phyloP scores from a whole-genome alignment of 1,140 invertebrate species.

The Goniozus legneri region DNA sequence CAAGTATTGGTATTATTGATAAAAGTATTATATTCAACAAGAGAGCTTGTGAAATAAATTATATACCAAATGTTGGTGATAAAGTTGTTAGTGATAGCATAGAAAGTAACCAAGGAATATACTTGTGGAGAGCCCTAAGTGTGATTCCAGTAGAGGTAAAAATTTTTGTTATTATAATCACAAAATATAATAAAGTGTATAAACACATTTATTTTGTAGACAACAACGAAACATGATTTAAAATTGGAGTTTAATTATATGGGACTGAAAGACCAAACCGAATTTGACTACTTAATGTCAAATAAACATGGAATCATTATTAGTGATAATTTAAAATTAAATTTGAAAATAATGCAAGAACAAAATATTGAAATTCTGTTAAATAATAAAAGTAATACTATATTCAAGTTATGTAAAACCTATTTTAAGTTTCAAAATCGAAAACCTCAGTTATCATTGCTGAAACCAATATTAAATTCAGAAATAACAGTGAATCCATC shows the following conservation, averaged over 20 bases:
- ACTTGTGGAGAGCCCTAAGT: conserved; percentile 61
- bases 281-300: conserved; percentile 23
- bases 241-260: no score
- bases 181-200: conserved; percentile 4
- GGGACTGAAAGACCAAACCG: no score
- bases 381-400: conserved; percentile 39
- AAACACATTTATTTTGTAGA: not conserved
- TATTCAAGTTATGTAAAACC: conserved; percentile 30
- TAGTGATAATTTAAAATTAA: conserved; percentile 39
- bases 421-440: conserved; percentile 33
- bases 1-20: conserved; percentile 53
- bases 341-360: conserved; percentile 41
- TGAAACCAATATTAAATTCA: conserved; percentile 26
- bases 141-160: conserved; percentile 43
- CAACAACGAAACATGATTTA: not conserved
- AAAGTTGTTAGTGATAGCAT: conserved; percentile 62
- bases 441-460: conserved; percentile 43
- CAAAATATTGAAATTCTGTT: conserved; percentile 32
- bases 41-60: conserved; percentile 51
- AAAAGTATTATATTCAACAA: conserved; percentile 58
- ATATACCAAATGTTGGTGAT: conserved; percentile 56
- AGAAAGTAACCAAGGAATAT: conserved; percentile 63
- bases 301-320: conserved; percentile 50
- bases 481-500: conserved; percentile 34
- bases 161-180: conserved; percentile 4